Evolutionary conservation across 1,140 invertebrate species (phyloP), one percentile per base, ranked within the genome.

Genomic region (Philotrypesis tridentata): DNA sequence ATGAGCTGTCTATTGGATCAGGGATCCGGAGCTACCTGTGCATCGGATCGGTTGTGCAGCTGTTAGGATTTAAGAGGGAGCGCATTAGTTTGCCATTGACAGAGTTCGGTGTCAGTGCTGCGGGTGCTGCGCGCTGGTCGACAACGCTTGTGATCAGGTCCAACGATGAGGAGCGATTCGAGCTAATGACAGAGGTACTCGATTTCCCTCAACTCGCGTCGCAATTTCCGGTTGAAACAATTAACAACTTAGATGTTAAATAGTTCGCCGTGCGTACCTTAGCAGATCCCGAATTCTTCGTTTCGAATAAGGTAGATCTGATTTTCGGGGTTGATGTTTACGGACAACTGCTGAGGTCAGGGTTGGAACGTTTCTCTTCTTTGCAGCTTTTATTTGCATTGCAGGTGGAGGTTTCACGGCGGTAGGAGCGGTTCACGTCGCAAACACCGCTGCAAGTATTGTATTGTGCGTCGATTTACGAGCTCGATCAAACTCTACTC

Each of bases 251-350:
- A 12, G 67, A 77, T n/a, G 11, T 77, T 0, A 37, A 29, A 12
- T 31, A 77, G 31, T 72, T 84, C 25, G 40, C 29, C 3, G 73
- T 31, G 12, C 8, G 77, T 0, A 12, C 5, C 11, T 60, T 85
- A 0, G 84, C 84, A 9, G 84, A 85, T 70, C 68, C 79, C 0
- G n/a, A 71, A 2, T 78, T 81, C 27, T 14, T 21, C 6, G 8
- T 2, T 0, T 21, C 43, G 5, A 67, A 48, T 63, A 17, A 40
- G 40, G 61, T 83, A 21, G 84, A 83, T 72, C 17, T 85, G 1
- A 74, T 83, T 4, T 23, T 85, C 25, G 84, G 79, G 23, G 82
- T 71, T 8, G 79, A 78, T n/a, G 37, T 85, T 0, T 82, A 79
- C n/a, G 25, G 63, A 11, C 40, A 23, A 21, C 23, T 85, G 7